Base-by-base conservation (phyloP, 2,888 invertebrate species). In the Frankliniella intonsa region DNA sequence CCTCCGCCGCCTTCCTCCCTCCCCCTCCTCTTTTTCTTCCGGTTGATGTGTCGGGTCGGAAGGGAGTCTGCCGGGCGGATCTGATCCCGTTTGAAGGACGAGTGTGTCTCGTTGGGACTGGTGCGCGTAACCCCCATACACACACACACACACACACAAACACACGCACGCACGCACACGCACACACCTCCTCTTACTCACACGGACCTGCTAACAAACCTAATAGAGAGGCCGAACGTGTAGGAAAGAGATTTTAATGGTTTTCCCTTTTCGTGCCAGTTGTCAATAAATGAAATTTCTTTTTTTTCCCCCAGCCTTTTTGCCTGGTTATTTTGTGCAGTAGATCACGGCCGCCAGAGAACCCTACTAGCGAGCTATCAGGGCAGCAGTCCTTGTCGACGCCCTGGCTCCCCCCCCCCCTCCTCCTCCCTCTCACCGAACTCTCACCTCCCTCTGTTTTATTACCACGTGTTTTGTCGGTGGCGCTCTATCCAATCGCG, bases 401-500 rank as follows among this genome's bases (percentile, higher is more conserved):
- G 17, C 62, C 62, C 19, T 17, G 1, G 1, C 17, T 62, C 7
- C 62, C 8, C 62, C 17, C 62, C 62, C n/a, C 62, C 62, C 62
- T 17, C 62, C 62, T 1, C 19, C 62, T 14, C 62, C 55, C 55
- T 5, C 55, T 55, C 14, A n/a, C n/a, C n/a, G n/a, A n/a, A n/a
- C 62, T n/a, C 62, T n/a, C 62, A 17, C 62, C 62, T 14, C 17
- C 62, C 62, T n/a, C 69, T 9, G 69, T 76, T 76, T 76, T 76
- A 76, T 76, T 12, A 25, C 69, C 69, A 3, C 69, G 69, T 76
- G 69, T 76, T 76, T 76, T 76, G 69, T 62, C 62, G 62, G 62
- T n/a, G n/a, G 62, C 62, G 62, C 69, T 76, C 69, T 25, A 76
- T 76, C 69, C 69, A 76, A 76, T 76, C 69, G 25, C 69, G 25